Conservation (phyloP, 2,888 invertebrate genomes). For the Beris morrisii region DNA sequence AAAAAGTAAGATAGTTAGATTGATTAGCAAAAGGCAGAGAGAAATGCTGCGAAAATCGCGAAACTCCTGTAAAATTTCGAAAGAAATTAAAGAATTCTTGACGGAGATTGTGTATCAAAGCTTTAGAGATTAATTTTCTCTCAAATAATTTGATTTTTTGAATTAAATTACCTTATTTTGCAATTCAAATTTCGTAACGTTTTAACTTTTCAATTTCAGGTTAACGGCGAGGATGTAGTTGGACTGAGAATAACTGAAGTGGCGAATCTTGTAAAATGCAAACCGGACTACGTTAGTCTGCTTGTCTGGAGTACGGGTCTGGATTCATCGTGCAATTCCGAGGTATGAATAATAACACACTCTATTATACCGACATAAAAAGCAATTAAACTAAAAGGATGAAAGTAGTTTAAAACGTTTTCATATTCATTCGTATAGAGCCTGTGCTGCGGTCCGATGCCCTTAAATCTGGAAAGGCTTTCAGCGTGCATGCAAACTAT, state of each 20-base stretch:
- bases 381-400: slow-evolving; percentile 2
- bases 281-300: slow-evolving; percentile 55
- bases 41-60: no score
- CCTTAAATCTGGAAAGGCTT: slow-evolving; percentile 59
- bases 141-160: no score
- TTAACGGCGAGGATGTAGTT: slow-evolving; percentile 60
- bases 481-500: slow-evolving; percentile 59
- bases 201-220: slow-evolving; percentile 55
- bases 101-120: no score
- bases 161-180: no score
- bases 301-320: slow-evolving; percentile 59
- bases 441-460: slow-evolving; percentile 62
- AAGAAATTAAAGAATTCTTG: no score
- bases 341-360: slow-evolving; percentile 45
- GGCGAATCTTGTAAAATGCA: slow-evolving; percentile 58
- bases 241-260: slow-evolving; percentile 60
- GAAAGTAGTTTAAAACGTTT: not conserved
- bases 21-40: no score
- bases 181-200: no score
- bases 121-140: no score
- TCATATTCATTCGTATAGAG: slow-evolving; percentile 49
- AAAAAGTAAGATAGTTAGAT: no score
- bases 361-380: slow-evolving; percentile 3
- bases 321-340: slow-evolving; percentile 57
- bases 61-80: no score